phyloP scores from a whole-genome alignment of 1,140 invertebrate genomes.

The Spodoptera litura region DNA sequence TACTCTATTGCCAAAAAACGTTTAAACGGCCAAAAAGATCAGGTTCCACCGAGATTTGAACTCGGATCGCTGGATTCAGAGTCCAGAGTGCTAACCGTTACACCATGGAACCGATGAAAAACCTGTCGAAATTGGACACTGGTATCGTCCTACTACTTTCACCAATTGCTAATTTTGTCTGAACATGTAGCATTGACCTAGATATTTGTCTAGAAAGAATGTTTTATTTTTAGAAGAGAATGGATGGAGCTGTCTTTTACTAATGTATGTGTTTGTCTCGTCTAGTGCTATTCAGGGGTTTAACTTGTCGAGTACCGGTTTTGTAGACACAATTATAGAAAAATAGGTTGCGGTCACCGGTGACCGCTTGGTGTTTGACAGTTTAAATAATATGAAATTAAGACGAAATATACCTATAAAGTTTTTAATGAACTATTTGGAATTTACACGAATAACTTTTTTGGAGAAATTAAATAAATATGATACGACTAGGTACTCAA shows the following conservation, averaged over 20 bases:
- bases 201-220: slow-evolving; percentile 30
- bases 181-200: neutral
- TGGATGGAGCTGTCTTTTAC: neutral
- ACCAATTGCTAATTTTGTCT: slow-evolving; percentile 16
- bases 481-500: no score
- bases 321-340: no score
- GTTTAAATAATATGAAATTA: no score
- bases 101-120: slow-evolving; percentile 74
- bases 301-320: no score
- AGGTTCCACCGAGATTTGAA: slow-evolving; percentile 86
- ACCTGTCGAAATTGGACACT: neutral
- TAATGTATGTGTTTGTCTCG: no score
- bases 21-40: slow-evolving; percentile 47
- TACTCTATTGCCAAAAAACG: neutral
- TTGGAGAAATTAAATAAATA: no score
- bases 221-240: slow-evolving; percentile 11
- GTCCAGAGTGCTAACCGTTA: slow-evolving; percentile 86
- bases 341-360: no score
- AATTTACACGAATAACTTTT: no score
- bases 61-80: slow-evolving; percentile 86
- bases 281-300: no score
- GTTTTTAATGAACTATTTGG: no score
- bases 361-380: no score
- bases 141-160: slow-evolving; percentile 32
- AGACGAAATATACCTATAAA: no score